Base-by-base conservation (phyloP, 1,140 invertebrate species). In the Ylistrum balloti region DNA sequence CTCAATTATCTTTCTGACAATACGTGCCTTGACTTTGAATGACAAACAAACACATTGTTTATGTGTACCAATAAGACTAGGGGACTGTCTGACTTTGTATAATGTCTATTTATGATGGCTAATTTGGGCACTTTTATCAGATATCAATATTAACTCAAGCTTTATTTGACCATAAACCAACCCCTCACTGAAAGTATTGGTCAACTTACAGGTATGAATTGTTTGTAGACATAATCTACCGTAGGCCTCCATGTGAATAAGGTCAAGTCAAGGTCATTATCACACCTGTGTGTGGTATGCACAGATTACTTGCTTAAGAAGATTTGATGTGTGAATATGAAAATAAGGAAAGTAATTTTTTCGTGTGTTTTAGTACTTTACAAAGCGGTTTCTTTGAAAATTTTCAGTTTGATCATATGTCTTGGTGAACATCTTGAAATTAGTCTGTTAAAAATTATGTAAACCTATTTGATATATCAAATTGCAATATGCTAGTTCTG, bases 151-250 rank as follows among this genome's bases (percentile, higher is more conserved):
- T 74, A 74, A n/a, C 56, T 74, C 56, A 74, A 28, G 56, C 56
- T 74, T 74, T 74, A 74, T 74, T 74, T 74, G 56, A 74, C 56
- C 56, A 74, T 74, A 74, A 74, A 74, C 56, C n/a, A 28, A 28
- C 56, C 22, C 56, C 56, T 20, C 22, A 48, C 9, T 74, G 56
- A 74, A n/a, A 28, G 56, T n/a, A 28, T 28, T 74, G 56, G 56
- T 74, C 56, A 74, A 0, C 56, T 20, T 56, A 74, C 56, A 74
- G 56, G 56, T 74, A 74, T 22, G n/a, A n/a, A n/a, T n/a, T n/a
- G 56, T 74, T 74, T 74, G 56, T 74, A n/a, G 3, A 5, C 56
- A 74, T 11, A 11, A n/a, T 74, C 28, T 74, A 28, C 28, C 56
- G 28, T 45, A 11, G 56, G 3, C 22, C 56, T 74, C 22, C n/a